Conservation (phyloP, 2,113 vertebrate genomes). For the Martes martes region DNA sequence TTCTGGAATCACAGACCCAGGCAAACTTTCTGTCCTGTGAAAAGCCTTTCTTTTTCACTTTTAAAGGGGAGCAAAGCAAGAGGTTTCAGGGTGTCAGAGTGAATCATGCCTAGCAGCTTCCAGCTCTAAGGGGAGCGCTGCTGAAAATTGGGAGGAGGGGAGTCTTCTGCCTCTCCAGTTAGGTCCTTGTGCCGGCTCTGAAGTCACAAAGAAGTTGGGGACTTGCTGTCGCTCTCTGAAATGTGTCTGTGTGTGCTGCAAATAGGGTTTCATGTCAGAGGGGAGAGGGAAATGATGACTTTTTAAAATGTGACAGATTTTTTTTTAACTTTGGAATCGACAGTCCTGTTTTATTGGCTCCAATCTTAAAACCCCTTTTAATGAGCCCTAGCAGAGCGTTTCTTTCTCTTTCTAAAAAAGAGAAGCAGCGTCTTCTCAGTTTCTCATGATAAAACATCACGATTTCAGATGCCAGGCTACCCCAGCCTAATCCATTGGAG, state of each 20-base stretch:
- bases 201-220: neutral
- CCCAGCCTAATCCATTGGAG: neutral
- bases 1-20: neutral
- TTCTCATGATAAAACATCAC: conserved; percentile 29
- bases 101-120: neutral
- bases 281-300: conserved; percentile 6
- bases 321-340: conserved; percentile 1
- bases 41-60: conserved; percentile 8
- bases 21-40: conserved; percentile 29
- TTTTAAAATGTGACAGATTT: conserved; percentile 30
- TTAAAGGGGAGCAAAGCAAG: neutral
- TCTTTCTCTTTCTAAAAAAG: conserved; percentile 33
- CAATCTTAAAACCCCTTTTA: conserved; percentile 61
- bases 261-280: conserved; percentile 8
- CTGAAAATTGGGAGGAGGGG: neutral
- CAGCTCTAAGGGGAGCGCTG: neutral
- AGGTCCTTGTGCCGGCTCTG: neutral
- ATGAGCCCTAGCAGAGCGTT: neutral
- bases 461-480: neutral
- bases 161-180: neutral
- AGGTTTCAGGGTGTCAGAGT: neutral
- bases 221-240: neutral
- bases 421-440: neutral
- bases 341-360: conserved; percentile 46
- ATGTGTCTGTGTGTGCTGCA: neutral